Evolutionary conservation across 2,113 vertebrate genomes (phyloP).

Genomic region (Origma solitaria): DNA sequence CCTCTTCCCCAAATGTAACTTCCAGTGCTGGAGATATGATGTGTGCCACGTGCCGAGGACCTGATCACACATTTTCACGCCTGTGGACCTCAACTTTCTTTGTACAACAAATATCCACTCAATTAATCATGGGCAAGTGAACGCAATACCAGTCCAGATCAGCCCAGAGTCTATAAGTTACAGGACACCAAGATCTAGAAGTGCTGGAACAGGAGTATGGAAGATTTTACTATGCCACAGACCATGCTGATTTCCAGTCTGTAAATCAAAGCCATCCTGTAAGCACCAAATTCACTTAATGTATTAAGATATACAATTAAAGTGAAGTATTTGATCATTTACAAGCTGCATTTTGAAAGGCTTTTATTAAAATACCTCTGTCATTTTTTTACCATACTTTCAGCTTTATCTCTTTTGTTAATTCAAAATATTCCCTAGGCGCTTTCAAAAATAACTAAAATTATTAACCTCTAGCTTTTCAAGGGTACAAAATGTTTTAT

Average conservation of each 20-base stretch:
- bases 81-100: neutral
- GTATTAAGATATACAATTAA: neutral
- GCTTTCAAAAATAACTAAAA: slow-evolving; percentile 18
- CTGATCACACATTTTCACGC: neutral
- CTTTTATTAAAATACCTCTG: neutral
- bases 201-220: neutral
- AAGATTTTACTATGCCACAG: neutral
- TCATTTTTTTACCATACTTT: neutral
- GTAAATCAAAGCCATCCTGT: neutral
- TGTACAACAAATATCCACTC: fast-evolving
- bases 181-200: neutral
- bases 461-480: neutral
- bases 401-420: neutral
- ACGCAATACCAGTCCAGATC: fast-evolving
- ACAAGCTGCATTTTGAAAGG: neutral
- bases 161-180: neutral
- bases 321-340: neutral
- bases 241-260: neutral
- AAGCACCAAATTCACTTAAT: neutral
- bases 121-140: neutral
- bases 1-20: neutral
- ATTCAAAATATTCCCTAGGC: neutral
- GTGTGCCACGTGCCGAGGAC: neutral
- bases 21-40: fast-evolving
- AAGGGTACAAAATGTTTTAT: neutral